Evolutionary conservation across 2,797 vertebrate genomes (phyloP), one percentile per base, ranked within the genome.

Genomic region (Tragelaphus oryx): DNA sequence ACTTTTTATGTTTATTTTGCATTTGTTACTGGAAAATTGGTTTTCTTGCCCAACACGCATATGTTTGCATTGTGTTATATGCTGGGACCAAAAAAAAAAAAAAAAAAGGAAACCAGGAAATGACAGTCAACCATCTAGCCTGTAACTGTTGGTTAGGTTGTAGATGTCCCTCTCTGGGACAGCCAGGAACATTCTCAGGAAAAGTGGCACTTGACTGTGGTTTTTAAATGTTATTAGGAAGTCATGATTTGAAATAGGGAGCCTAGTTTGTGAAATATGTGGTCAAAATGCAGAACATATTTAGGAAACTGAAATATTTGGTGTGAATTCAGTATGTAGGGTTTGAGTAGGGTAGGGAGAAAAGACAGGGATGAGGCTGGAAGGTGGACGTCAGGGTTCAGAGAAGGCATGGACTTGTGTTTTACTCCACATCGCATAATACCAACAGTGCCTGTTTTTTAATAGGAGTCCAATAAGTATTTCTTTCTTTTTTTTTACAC

Each of bases 311-410:
- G n/a, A 8, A 18, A 79, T 22, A 37, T 33, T 4, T 17, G 28
- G 5, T 30, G 1, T 48, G 46, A 75, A n/a, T 5, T 14, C 12
- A 62, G 8, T 1, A 8, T 22, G 18, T 0, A 50, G 52, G 28
- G 6, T 22, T 4, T 16, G 33, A 1, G 22, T 1, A 5, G 2
- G 62, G 22, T 3, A 55, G 11, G 62, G n/a, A 44, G 5, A 80
- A 8, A 8, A 3, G 28, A 3, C 3, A 30, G 30, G 28, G 24
- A 33, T 16, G 48, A 59, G 1, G 13, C 26, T 33, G 6, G 41
- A 18, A 20, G 28, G 0, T 7, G 30, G 28, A 50, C 4, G 14
- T 20, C 10, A 1, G 8, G 14, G n/a, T 13, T 37, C 30, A 2
- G 33, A 54, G 11, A n/a, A 68, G 41, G 4, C 0, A 0, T 9